These are phyloP conservation scores for Pelobates cultripes DNA, from an alignment of 2,797 vertebrate genomes.

Conservation along the genomic window DNA sequence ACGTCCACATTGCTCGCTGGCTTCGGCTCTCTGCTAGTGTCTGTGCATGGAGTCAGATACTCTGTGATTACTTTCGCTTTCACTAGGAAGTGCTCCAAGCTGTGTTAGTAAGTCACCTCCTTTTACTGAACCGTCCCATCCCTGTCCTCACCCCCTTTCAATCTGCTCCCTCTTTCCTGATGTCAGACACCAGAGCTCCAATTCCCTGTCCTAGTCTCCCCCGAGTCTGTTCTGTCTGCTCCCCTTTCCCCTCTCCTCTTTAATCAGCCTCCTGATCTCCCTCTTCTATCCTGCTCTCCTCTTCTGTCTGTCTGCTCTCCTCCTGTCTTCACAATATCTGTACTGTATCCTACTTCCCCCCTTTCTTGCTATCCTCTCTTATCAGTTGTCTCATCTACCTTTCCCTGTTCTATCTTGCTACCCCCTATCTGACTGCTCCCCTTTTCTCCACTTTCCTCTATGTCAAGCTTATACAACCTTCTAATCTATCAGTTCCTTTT, in stretches of 20 bases:
- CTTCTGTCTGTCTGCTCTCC: neutral
- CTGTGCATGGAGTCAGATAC: too few species aligned
- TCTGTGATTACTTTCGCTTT: constrained; percentile 27
- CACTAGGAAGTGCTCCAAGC: constrained; percentile 7
- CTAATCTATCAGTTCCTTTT: neutral
- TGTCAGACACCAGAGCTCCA: too few species aligned
- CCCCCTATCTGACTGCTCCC: neutral
- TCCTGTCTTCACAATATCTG: neutral
- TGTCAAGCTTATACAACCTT: neutral
- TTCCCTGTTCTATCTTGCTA: too few species aligned
- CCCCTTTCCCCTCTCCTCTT: too few species aligned
- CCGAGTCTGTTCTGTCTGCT: too few species aligned
- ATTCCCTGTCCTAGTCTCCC: too few species aligned
- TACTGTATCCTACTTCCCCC: too few species aligned
- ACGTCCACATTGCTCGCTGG: too few species aligned
- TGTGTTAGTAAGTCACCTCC: constrained; percentile 27
- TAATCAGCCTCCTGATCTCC: neutral
- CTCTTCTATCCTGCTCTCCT: neutral
- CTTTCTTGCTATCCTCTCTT: too few species aligned
- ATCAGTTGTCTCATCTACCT: neutral
- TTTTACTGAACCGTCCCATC: neutral
- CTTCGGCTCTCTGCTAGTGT: too few species aligned
- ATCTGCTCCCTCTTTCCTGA: constrained; percentile 21
- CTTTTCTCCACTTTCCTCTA: neutral
- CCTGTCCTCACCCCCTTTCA: neutral